These are phyloP conservation scores for Laterallus jamaicensis DNA, from an alignment of 2,113 vertebrate species.

Conservation along the genomic window DNA sequence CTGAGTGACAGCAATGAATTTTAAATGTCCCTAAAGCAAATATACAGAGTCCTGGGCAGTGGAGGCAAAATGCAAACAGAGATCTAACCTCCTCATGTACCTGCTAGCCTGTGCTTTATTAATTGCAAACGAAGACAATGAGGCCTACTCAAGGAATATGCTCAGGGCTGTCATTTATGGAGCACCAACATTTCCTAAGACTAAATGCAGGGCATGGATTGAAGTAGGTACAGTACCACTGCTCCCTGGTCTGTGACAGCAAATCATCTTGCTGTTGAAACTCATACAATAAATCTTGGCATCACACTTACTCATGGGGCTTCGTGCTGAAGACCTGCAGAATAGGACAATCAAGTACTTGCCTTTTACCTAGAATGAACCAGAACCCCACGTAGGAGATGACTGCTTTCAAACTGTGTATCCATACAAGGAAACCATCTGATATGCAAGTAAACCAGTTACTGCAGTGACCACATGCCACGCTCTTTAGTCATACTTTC, in stretches of 20 bases:
- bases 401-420: not conserved
- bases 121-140: not conserved
- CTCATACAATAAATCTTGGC: not conserved
- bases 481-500: not conserved
- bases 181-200: not conserved
- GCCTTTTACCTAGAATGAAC: not conserved
- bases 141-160: not conserved
- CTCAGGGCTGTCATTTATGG: rapidly evolving
- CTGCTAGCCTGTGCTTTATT: not conserved
- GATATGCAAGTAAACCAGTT: not conserved
- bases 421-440: not conserved
- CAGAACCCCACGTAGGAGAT: not conserved
- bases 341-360: not conserved
- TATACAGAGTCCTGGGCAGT: not conserved
- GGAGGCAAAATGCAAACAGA: not conserved
- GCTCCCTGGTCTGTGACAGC: not conserved
- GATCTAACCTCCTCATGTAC: not conserved
- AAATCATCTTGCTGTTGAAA: not conserved
- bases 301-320: not conserved
- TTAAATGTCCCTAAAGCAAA: not conserved
- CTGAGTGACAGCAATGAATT: rapidly evolving
- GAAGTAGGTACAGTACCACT: not conserved
- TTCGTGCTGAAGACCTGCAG: not conserved
- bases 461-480: not conserved
- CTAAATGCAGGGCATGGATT: not conserved